Evolutionary conservation across 2,113 vertebrate species (phyloP), one percentile per base, ranked within the genome.

Genomic region (Brachyhypopomus occidentalis): DNA sequence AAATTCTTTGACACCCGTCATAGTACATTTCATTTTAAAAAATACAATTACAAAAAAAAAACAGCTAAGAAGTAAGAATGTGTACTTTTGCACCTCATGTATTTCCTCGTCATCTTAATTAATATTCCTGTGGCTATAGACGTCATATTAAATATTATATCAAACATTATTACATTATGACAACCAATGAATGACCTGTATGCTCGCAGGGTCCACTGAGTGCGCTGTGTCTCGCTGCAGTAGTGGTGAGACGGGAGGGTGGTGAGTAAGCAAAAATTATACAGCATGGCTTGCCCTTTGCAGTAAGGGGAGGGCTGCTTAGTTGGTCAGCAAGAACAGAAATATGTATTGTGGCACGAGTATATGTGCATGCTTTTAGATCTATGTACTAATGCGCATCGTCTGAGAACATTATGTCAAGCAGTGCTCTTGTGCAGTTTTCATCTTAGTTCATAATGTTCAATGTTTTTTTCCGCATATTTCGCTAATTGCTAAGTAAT

Each of bases 251-350:
- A 85, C 84, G 63, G 85, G 84, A 88, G 88, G 75, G 58, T 89
- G 88, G 88, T 93, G 92, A 92, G 90, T 90, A 90, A 91, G 89
- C 91, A 93, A 55, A 89, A 90, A 84, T 90, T 56, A 85, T 52
- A 30, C 82, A 83, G 77, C 84, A 58, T 58, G 85, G 80, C 52
- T 84, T 67, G 80, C 84, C 84, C 86, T 82, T 77, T 86, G 79
- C 82, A 67, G 62, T 70, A 75, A 84, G 79, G 81, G 85, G 83
- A 67, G 77, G 84, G 83, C 72, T 84, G 72, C 64, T 79, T 34
- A 52, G 58, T 59, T n/a, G 11, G 23, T 16, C 23, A 19, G 41
- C 20, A 8, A 11, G 60, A 27, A 73, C 41, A 64, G 41, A 80
- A 63, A 48, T 73, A 64, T 34, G 48, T 60, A 62, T 60, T 22